Conservation (phyloP, 2,113 vertebrate species). For the Riparia riparia region DNA sequence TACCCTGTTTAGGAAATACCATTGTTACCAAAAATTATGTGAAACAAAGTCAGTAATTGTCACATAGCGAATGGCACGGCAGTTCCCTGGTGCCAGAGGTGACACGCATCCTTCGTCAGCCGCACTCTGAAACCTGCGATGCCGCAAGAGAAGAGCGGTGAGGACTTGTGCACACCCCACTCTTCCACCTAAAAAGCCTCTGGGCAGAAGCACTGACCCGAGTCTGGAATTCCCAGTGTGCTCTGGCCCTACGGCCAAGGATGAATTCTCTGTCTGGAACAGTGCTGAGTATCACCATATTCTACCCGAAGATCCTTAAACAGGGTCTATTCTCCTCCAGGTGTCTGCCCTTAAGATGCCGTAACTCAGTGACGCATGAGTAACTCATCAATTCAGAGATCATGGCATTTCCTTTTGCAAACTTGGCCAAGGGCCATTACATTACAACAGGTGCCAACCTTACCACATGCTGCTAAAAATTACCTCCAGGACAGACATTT, state of each 20-base stretch:
- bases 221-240: not conserved
- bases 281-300: not conserved
- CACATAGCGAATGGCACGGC: rapidly evolving
- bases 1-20: not conserved
- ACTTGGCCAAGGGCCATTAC: not conserved
- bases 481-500: not conserved
- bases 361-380: not conserved
- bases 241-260: not conserved
- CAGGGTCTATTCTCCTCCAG: rapidly evolving
- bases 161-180: rapidly evolving
- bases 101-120: rapidly evolving
- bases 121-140: rapidly evolving
- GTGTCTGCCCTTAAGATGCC: not conserved
- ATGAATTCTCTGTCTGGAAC: not conserved
- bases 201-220: rapidly evolving
- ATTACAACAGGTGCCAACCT: not conserved
- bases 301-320: not conserved
- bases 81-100: not conserved
- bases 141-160: not conserved
- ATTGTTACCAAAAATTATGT: not conserved
- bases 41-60: not conserved
- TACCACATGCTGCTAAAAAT: not conserved
- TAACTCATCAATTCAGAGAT: not conserved
- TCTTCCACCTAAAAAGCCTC: not conserved
- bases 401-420: not conserved